These are phyloP conservation scores for Fragum sueziense DNA, from an alignment of 2,888 invertebrate species.

Conservation along the genomic window DNA sequence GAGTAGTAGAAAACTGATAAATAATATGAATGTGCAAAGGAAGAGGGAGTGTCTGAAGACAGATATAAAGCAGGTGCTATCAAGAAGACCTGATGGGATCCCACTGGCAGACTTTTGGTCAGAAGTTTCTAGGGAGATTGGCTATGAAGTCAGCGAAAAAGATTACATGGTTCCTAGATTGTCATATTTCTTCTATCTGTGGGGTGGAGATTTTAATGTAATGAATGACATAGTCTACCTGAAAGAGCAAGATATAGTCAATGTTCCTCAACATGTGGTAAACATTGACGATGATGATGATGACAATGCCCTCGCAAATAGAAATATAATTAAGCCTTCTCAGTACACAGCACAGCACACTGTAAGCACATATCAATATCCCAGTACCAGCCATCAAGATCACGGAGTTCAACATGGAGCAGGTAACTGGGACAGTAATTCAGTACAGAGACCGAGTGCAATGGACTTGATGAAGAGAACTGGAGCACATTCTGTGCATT, in stretches of 20 bases:
- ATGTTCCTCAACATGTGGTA: not conserved
- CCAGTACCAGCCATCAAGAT: not conserved
- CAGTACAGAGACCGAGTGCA: not conserved
- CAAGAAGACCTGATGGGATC: not conserved
- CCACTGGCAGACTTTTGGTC: constrained; percentile 6
- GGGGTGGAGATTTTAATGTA: constrained; percentile 1
- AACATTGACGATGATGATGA: not conserved
- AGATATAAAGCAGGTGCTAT: not conserved
- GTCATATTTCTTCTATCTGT: constrained; percentile 13
- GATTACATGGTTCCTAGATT: constrained; percentile 13
- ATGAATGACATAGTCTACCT: not conserved
- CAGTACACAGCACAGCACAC: not conserved
- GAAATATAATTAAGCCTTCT: not conserved
- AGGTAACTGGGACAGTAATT: not conserved
- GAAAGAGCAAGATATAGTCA: not conserved
- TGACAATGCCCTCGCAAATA: not conserved
- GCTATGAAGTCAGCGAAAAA: constrained; percentile 4
- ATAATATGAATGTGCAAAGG: constrained; percentile 2
- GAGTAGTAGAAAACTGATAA: too few relatives aligned
- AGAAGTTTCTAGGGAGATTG: constrained; percentile 1
- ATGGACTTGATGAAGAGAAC: constrained; percentile 2
- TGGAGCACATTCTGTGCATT: not conserved
- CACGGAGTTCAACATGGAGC: not conserved
- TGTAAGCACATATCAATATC: not conserved
- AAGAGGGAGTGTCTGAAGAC: not conserved